Percentiles rank a stretch among this genome's conserved stretches.
phyloP scores from a whole-genome alignment of 2,113 vertebrate genomes.

The Varanus salvator region DNA sequence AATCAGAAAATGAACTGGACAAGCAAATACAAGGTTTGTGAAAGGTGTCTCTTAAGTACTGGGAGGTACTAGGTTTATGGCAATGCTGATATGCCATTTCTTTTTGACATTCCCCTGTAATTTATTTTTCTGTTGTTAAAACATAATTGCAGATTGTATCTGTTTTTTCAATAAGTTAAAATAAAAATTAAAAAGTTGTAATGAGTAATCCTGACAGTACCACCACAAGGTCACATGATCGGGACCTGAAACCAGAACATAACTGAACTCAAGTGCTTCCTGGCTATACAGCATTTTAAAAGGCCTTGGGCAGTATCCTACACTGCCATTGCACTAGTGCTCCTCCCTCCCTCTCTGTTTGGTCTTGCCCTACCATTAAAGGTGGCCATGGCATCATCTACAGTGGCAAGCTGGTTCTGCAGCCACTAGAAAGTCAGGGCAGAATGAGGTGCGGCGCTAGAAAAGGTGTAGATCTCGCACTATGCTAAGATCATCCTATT shows the following conservation, averaged over 20 bases:
- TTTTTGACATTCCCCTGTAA: background rate
- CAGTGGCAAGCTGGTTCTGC: too few relatives aligned
- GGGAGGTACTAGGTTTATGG: background rate
- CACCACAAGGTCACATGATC: background rate
- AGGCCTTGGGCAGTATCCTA: background rate
- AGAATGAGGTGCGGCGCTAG: too few relatives aligned
- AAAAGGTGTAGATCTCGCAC: too few relatives aligned
- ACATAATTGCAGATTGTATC: background rate
- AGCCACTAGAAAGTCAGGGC: too few relatives aligned
- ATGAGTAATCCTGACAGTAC: background rate
- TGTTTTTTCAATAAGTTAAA: too few relatives aligned
- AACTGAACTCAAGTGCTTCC: background rate
- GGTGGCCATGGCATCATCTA: too few relatives aligned
- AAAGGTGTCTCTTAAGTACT: background rate
- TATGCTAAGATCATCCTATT: too few relatives aligned
- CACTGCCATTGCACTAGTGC: too few relatives aligned
- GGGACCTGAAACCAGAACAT: background rate
- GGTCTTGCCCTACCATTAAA: too few relatives aligned
- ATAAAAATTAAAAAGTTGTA: too few relatives aligned
- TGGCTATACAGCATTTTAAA: background rate
- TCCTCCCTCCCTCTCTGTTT: too few relatives aligned
- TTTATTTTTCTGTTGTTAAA: background rate
- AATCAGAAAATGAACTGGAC: background rate
- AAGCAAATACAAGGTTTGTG: background rate
- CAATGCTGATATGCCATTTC: background rate